These are phyloP conservation scores for Lordiphosa fenestrarum DNA, from an alignment of 2,888 invertebrate genomes.

Conservation along the genomic window DNA sequence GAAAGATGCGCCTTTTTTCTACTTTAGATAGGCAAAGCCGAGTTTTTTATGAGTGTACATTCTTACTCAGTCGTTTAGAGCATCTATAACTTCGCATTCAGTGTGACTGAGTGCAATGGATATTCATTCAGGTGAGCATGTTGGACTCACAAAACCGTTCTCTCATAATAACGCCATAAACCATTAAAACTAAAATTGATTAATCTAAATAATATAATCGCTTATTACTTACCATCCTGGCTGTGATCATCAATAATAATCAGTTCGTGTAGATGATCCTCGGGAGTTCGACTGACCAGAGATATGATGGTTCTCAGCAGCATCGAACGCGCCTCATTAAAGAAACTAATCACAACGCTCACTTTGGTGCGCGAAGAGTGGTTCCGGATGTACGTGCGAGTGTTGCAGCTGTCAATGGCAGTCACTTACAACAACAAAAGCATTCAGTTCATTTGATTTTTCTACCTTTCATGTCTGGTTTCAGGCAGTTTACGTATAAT, in stretches of 20 bases:
- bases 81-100: too few species aligned
- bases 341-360: constrained; percentile 74
- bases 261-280: constrained; percentile 68
- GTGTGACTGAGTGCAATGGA: too few species aligned
- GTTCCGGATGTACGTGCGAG: constrained; percentile 42
- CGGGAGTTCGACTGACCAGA: constrained; percentile 65
- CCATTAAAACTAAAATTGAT: too few species aligned
- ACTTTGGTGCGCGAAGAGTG: constrained; percentile 41
- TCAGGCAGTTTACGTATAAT: constrained; percentile 64
- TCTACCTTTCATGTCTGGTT: constrained; percentile 72
- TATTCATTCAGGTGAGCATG: too few species aligned
- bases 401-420: constrained; percentile 55
- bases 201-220: too few species aligned
- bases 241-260: constrained; percentile 77
- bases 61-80: too few species aligned
- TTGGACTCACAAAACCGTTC: too few species aligned
- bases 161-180: too few species aligned
- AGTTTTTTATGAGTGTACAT: too few species aligned
- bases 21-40: too few species aligned
- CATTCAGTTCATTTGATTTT: neutral
- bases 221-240: constrained; percentile 61
- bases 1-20: too few species aligned
- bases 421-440: neutral
- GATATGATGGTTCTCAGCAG: constrained; percentile 73
- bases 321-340: constrained; percentile 76